Base-by-base conservation (phyloP, 2,888 invertebrate species). In the Emmelina monodactyla region DNA sequence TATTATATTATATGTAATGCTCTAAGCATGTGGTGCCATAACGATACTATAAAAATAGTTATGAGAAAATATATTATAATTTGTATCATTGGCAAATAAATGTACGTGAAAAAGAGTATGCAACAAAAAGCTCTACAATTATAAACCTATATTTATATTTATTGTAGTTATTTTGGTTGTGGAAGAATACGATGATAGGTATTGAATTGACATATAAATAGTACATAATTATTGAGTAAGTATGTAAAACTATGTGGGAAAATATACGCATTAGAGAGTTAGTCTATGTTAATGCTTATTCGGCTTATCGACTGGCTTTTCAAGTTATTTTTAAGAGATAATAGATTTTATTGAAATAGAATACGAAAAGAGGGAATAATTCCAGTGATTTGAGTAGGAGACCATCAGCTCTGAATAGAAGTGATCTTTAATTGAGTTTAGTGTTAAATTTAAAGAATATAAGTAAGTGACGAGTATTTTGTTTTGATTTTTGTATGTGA, bases 1-100 rank as follows among this genome's bases (percentile, higher is more conserved):
- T 69, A 62, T 50, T 29, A 5, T 14, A 14, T 29, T 29, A 29
- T 29, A n/a, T 32, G 14, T 15, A 25, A 61, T 76, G 76, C 75
- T 79, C 43, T 69, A 72, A 76, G 79, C 78, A 75, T 75, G 66
- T 62, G 66, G 78, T 79, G 79, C 79, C 79, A 79, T 79, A 72
- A 62, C 30, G 13, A 30, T 15, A 31, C n/a, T 15, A 16, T 3
- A 15, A n/a, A 31, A 5, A 31, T 31, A 14, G n/a, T 3, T 15
- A n/a, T 15, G 14, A 9, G 28, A 10, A 4, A 14, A 25, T 32
- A 11, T 32, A 5, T 11, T 16, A 15, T 19, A 32, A 32, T 32
- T 13, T 19, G 13, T 16, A 16, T 7, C 22, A 22, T 5, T 7
- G 22, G 6, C 5, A 9, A 7, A 7, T 7, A 9, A 22, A 5